Base-by-base conservation (phyloP, 1,140 invertebrate genomes). In the Meteorus sp. region DNA sequence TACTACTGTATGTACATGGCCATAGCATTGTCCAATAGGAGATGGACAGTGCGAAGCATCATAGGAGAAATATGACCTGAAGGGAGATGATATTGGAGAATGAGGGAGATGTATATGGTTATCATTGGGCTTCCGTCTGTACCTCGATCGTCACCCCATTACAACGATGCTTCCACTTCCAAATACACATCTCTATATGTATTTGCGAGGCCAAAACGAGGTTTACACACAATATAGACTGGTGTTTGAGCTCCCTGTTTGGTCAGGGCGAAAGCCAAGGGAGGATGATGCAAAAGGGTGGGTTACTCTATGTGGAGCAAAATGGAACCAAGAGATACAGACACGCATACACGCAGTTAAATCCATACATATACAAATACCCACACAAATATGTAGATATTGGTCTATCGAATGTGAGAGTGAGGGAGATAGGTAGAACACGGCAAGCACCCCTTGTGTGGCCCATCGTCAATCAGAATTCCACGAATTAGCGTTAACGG, bases 401-500 rank as follows among this genome's bases (percentile, higher is more conserved):
- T n/a, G n/a, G n/a, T n/a, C n/a, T n/a, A n/a, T n/a, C n/a, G n/a
- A 31, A 39, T 43, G 17, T 47, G 33, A 35, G 55, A n/a, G 56
- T 48, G 56, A 67, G 35, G 41, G 29, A 37, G 43, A 15, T 41
- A 37, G 39, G 23, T 39, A 55, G 48, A 17, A 43, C 56, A 66
- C 48, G 31, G 23, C 25, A 29, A 27, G 35, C 54, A 41, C 70
- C 63, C 65, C 27, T 9, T 29, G 27, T 5, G 62, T 68, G 61
- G 65, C 57, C 60, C 66, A 61, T 77, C 78, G 78, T 80, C 78
- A 78, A 80, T 80, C 78, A 80, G 77, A 79, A 80, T 80, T 78
- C 72, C 76, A 75, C 78, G 77, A 79, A 80, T 80, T 80, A 80
- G 75, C 77, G 77, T 78, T 80, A 79, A 80, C 76, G 77, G 77